phyloP scores from a whole-genome alignment of 23 tunicate genomes.

The Aplidium turbinatum region DNA sequence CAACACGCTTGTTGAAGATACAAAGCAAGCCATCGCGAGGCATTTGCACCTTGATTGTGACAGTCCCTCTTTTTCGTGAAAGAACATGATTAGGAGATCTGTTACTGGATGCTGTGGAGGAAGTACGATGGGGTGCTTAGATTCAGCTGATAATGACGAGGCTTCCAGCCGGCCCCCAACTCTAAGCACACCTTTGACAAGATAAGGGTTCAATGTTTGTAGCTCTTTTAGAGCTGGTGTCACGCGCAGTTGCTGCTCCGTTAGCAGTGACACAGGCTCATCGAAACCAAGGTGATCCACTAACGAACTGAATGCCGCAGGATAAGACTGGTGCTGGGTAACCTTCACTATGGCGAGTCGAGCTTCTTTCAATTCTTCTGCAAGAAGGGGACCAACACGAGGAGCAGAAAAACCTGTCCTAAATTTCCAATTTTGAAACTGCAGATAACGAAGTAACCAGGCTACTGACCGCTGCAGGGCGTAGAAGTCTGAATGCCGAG shows the following conservation, averaged over 20 bases:
- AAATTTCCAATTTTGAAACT: background rate
- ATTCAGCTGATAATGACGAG: background rate
- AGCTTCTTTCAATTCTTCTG: background rate
- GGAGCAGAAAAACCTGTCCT: background rate
- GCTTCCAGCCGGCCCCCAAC: conserved; percentile 15
- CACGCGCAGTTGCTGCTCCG: background rate
- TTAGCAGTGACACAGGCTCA: background rate
- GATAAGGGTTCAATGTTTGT: background rate
- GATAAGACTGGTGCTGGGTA: background rate
- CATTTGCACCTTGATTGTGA: too few relatives aligned
- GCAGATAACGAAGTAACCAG: background rate
- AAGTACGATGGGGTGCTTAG: background rate
- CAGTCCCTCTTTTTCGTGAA: conserved; percentile 21
- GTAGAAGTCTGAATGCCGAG: background rate
- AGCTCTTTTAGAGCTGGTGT: background rate
- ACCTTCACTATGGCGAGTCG: background rate
- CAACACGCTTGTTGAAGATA: too few relatives aligned
- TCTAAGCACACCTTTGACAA: conserved; percentile 1
- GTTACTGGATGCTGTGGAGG: conserved; percentile 9
- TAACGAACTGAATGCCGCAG: background rate
- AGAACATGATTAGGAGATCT: conserved; percentile 2
- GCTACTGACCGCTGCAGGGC: background rate
- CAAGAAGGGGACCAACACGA: background rate
- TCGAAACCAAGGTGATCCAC: background rate
- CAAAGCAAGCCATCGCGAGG: too few relatives aligned